These are phyloP conservation scores for Octopus bimaculoides DNA, from an alignment of 1,140 invertebrate species.

Conservation along the genomic window DNA sequence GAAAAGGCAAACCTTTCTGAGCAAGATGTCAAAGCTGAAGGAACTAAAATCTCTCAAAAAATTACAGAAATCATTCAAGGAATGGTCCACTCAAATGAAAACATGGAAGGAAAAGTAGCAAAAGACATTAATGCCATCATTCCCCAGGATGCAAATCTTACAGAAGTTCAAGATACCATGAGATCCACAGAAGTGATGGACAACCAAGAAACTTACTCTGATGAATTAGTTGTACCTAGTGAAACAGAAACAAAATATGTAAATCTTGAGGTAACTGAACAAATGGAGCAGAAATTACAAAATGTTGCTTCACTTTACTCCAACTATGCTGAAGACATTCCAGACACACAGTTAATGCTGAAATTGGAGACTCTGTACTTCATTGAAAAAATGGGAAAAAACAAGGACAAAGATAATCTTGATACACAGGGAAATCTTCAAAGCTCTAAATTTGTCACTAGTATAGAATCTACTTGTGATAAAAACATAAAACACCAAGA, in stretches of 20 bases:
- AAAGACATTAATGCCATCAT: not conserved
- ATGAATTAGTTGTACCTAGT: not conserved
- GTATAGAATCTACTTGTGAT: not conserved
- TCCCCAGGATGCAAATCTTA: not conserved
- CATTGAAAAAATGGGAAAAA: not conserved
- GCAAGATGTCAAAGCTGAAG: not conserved
- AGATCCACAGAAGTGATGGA: not conserved
- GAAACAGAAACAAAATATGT: not conserved
- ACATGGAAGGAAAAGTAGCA: not conserved
- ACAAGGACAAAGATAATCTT: not conserved
- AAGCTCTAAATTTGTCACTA: not conserved
- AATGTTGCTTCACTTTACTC: not conserved
- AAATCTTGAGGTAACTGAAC: not conserved
- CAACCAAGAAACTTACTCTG: not conserved
- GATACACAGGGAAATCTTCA: not conserved
- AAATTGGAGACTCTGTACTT: constrained; percentile 10
- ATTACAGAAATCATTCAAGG: not conserved
- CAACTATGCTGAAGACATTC: not conserved
- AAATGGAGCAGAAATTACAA: not conserved
- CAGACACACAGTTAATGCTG: not conserved
- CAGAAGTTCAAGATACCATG: not conserved
- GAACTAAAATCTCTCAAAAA: not conserved
- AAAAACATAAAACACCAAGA: too few species aligned
- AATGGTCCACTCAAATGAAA: not conserved
- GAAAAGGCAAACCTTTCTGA: not conserved